Conservation (phyloP, 2,113 vertebrate species). For the Indri indri region DNA sequence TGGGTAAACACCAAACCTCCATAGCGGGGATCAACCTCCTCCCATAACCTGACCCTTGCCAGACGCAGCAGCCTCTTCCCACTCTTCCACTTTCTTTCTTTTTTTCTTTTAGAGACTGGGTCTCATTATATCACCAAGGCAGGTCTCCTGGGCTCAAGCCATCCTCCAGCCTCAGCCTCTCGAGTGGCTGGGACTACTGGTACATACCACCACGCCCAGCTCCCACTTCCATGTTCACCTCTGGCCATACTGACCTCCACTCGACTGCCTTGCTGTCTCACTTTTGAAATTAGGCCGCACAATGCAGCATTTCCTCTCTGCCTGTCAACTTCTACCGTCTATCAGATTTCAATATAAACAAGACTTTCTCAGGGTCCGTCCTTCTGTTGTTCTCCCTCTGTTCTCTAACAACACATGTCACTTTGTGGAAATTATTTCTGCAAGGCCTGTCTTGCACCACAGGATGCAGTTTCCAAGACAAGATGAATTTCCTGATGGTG, state of each 20-base stretch:
- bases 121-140: neutral
- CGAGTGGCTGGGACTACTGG: neutral
- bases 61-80: neutral
- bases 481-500: conserved; percentile 16
- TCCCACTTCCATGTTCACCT: neutral
- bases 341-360: neutral
- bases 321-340: neutral
- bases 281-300: neutral
- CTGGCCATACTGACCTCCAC: neutral
- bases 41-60: neutral
- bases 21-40: neutral
- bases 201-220: neutral
- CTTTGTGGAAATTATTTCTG: neutral
- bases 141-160: neutral
- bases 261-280: neutral
- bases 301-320: neutral
- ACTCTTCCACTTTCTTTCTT: neutral
- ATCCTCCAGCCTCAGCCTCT: neutral
- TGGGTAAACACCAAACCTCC: neutral
- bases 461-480: neutral
- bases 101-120: neutral
- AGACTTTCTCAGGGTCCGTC: neutral
- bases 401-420: neutral
- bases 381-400: neutral
- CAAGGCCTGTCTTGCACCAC: neutral